Conservation (phyloP, 2,797 vertebrate genomes). For the Myotis myotis region DNA sequence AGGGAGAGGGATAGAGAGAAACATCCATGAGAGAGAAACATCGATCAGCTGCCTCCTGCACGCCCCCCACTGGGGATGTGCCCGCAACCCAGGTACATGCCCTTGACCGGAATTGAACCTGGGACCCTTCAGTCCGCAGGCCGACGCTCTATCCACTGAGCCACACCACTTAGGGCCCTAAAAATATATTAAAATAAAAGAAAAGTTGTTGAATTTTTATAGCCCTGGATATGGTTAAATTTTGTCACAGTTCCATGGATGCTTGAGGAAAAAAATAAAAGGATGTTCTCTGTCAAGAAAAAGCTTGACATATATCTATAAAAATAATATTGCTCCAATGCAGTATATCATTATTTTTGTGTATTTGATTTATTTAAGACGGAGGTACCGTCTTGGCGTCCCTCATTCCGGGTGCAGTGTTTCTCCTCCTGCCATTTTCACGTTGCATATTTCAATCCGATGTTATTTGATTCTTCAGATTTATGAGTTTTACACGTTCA, state of each 20-base stretch:
- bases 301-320: neutral
- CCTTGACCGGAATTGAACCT: no score
- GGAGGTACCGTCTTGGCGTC: neutral
- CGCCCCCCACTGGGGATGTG: no score
- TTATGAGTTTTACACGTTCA: slow-evolving; percentile 70
- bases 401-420: neutral
- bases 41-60: no score
- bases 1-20: no score
- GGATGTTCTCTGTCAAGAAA: neutral
- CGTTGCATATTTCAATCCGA: slow-evolving; percentile 42
- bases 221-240: neutral
- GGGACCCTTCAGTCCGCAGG: no score
- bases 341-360: neutral
- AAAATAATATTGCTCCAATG: neutral
- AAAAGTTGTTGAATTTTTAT: neutral
- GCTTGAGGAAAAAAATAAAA: neutral
- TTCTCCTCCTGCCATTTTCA: neutral
- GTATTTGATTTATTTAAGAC: neutral
- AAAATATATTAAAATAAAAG: neutral
- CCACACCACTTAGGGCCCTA: no score
- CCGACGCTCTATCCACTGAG: no score
- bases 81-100: no score
- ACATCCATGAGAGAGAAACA: no score
- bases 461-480: slow-evolving; percentile 72
- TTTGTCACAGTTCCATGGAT: neutral